Percentiles rank a stretch among this genome's conserved stretches.
These are phyloP conservation scores for Lampris incognitus DNA, from an alignment of 2,113 vertebrate genomes.

Conservation along the genomic window DNA sequence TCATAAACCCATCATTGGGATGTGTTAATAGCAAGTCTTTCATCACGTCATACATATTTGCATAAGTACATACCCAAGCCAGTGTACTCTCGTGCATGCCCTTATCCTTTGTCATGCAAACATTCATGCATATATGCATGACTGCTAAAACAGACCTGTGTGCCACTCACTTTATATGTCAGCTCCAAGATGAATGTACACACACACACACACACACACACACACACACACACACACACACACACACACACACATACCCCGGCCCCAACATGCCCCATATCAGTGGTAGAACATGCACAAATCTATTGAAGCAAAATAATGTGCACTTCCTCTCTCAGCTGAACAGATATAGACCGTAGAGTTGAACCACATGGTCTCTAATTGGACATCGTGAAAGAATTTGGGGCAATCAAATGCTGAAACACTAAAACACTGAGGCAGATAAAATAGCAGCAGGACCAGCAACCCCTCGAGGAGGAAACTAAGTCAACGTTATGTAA, in stretches of 20 bases:
- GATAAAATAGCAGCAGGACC: neutral
- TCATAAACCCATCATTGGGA: neutral
- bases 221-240: constrained; percentile 33
- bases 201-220: constrained; percentile 29
- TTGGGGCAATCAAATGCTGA: neutral
- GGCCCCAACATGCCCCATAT: constrained; percentile 1
- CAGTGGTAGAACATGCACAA: constrained; percentile 25
- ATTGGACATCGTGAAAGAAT: neutral
- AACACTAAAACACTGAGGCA: neutral
- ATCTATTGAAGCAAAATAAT: constrained; percentile 43
- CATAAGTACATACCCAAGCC: constrained; percentile 14
- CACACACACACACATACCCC: neutral
- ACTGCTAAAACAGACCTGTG: constrained; percentile 46
- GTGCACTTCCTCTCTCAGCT: neutral
- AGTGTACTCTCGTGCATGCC: constrained; percentile 23
- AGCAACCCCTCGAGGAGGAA: no score
- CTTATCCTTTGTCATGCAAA: constrained; percentile 50
- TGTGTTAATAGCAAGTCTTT: neutral
- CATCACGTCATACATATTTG: constrained; percentile 8
- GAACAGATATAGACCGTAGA: constrained; percentile 28
- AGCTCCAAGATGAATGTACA: constrained; percentile 21
- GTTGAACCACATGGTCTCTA: constrained; percentile 24
- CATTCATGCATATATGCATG: constrained; percentile 60
- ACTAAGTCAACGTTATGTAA: no score
- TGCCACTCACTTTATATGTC: constrained; percentile 42